Percentiles rank a stretch among this genome's conserved stretches.
phyloP scores from a whole-genome alignment of 2,888 invertebrate genomes.

The Seira sanloemensis region DNA sequence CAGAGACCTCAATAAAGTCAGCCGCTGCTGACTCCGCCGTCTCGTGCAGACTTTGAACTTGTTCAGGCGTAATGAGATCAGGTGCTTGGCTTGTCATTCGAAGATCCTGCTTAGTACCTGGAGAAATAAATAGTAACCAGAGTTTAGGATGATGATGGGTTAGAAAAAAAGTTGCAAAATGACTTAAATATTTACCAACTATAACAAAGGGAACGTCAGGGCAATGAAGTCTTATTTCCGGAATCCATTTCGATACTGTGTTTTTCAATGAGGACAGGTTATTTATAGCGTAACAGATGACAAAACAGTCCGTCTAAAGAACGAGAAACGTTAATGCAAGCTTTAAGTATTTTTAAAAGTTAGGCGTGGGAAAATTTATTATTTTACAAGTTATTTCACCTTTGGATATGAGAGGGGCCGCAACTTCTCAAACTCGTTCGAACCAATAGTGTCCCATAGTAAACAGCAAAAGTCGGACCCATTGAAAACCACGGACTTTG shows the following conservation, averaged over 20 bases:
- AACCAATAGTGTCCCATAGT: slow-evolving; percentile 87
- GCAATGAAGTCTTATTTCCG: slow-evolving; percentile 88
- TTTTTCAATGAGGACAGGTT: slow-evolving; percentile 88
- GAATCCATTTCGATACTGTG: slow-evolving; percentile 89
- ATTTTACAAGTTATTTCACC: slow-evolving; percentile 22
- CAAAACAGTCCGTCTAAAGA: slow-evolving; percentile 89
- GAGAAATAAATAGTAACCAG: background rate
- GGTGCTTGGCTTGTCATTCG: slow-evolving; percentile 49
- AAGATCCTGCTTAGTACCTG: slow-evolving; percentile 53
- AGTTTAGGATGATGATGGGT: background rate
- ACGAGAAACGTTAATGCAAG: background rate
- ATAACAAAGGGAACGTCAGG: slow-evolving; percentile 86
- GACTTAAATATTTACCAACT: slow-evolving; percentile 80
- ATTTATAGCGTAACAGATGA: slow-evolving; percentile 89
- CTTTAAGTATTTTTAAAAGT: background rate
- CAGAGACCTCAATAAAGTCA: slow-evolving; percentile 57
- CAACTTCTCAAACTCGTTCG: slow-evolving; percentile 59
- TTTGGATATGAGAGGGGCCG: slow-evolving; percentile 61
- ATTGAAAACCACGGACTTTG: slow-evolving; percentile 84
- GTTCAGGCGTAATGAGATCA: slow-evolving; percentile 59
- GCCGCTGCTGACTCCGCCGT: slow-evolving; percentile 36
- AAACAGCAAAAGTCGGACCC: slow-evolving; percentile 85
- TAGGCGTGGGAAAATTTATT: background rate
- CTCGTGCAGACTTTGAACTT: slow-evolving; percentile 57
- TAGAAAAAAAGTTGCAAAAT: background rate